phyloP scores from a whole-genome alignment of 1,140 invertebrate species.

The Bombus pyrosoma region DNA sequence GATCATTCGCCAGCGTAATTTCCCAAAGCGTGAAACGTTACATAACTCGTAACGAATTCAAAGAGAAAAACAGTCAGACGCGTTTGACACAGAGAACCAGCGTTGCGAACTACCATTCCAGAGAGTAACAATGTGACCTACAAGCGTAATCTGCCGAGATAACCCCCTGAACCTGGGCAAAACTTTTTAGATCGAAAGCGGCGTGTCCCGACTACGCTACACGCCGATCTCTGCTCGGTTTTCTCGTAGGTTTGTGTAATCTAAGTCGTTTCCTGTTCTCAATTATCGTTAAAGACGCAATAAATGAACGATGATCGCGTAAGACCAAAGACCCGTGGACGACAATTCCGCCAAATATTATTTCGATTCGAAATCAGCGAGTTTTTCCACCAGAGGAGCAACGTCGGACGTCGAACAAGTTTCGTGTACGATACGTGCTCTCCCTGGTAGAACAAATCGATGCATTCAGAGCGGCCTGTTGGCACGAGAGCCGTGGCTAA shows the following conservation, averaged over 20 bases:
- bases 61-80: neutral
- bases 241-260: neutral
- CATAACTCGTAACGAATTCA: conserved; percentile 1
- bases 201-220: neutral
- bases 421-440: neutral
- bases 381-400: neutral
- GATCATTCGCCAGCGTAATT: neutral
- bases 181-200: conserved; percentile 41
- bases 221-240: neutral
- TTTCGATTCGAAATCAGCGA: neutral
- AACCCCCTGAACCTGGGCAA: conserved; percentile 56
- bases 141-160: conserved; percentile 58
- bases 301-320: neutral
- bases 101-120: neutral
- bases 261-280: neutral
- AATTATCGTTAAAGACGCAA: neutral
- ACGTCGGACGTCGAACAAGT: neutral
- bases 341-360: neutral
- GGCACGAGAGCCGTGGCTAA: conserved; percentile 45
- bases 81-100: neutral
- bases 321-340: neutral
- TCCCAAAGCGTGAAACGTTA: neutral
- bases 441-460: conserved; percentile 57
- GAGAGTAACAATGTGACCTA: conserved; percentile 46
- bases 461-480: neutral